A percentile compares a stretch with the other conserved stretches of the same genome.
These are phyloP conservation scores for Calameuta pallipes DNA, from an alignment of 2,888 invertebrate species.

Conservation along the genomic window DNA sequence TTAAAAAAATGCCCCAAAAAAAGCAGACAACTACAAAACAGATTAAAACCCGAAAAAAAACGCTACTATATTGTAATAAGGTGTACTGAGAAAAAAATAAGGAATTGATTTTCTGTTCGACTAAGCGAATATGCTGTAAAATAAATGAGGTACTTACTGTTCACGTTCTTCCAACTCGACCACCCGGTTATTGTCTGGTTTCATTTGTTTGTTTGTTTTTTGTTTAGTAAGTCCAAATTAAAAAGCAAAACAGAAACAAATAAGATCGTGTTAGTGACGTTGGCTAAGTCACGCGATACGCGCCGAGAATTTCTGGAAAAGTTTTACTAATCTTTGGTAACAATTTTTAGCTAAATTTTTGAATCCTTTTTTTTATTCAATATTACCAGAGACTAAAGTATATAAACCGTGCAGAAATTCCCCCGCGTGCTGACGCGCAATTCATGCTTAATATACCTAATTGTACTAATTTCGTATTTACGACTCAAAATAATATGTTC, in stretches of 20 bases:
- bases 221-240: constrained; percentile 68
- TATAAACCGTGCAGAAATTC: neutral
- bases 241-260: constrained; percentile 69
- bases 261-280: constrained; percentile 66
- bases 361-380: neutral
- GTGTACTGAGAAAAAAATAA: neutral
- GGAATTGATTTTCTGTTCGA: neutral
- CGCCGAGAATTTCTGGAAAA: neutral
- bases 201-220: constrained; percentile 40
- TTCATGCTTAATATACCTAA: constrained; percentile 3
- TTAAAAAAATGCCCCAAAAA: neutral
- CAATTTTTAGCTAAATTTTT: neutral
- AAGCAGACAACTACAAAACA: neutral
- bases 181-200: constrained; percentile 81
- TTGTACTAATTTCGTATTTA: constrained; percentile 2
- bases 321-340: neutral
- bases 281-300: constrained; percentile 13
- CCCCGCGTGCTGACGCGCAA: neutral
- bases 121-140: neutral
- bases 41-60: neutral
- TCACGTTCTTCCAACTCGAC: constrained; percentile 83
- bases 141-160: constrained; percentile 76
- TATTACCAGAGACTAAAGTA: neutral
- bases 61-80: neutral
- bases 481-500: neutral